Base-by-base conservation (phyloP, 2,797 vertebrate species). In the Rhinoraja longicauda region DNA sequence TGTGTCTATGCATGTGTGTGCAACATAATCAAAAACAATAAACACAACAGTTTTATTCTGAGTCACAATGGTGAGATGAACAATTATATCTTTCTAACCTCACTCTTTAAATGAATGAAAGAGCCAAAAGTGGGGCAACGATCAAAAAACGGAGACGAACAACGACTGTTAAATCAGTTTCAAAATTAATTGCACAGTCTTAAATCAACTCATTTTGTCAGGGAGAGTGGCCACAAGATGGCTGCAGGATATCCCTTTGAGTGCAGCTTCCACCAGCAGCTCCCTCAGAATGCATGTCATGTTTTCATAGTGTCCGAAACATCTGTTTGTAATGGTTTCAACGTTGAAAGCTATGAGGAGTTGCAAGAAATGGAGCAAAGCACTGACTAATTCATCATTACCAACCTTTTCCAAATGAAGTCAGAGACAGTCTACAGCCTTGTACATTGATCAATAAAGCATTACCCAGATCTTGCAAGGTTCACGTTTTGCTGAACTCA, bases 151-250 rank as follows among this genome's bases (percentile, higher is more conserved):
- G 13, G 39, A 17, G 82, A 86, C n/a, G 67, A 36, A 36, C 17
- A 19, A 9, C 84, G 88, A 88, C 59, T 67, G 84, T 88, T 67
- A 36, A 86, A 19, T 59, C 17, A 17, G 59, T 86, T 64, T 86
- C 82, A 17, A 64, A 64, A 88, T 88, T 88, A 64, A 67, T 88
- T 88, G 62, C 10, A 5, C 10, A 0, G 17, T 88, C 6, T 73
- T 67, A 88, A 88, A 67, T 88, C 67, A 88, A 88, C 84, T 88
- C 59, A 88, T 88, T 67, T 88, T 62, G n/a, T 88, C 84, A 67
- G 29, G 0, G n/a, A 88, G n/a, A 19, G 59, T 64, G 32, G 84
- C 84, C 84, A 88, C 84, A 88, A 88, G 84, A 88, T 88, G 84
- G 59, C 84, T 88, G 59, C 67, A 88, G 84, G 84, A 88, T 67